Base-by-base conservation (phyloP, 2,888 invertebrate genomes). In the Agrotis puta region DNA sequence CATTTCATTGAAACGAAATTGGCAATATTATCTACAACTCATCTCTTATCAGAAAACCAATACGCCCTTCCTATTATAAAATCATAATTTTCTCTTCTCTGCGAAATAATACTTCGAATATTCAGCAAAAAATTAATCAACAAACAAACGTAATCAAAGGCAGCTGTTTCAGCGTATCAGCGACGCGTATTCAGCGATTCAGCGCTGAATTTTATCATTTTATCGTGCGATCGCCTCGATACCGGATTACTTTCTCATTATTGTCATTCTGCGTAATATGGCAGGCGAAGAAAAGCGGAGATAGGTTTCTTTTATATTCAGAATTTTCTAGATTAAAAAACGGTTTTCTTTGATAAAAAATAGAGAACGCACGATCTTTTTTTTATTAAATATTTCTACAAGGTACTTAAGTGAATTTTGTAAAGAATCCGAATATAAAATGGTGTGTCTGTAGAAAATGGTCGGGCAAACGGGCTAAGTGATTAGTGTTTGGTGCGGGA, bases 131-230 rank as follows among this genome's bases (percentile, higher is more conserved):
- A 59, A 64, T 77, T 74, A 66, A 82, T 82, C 70, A 77, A 64
- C 43, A 66, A 64, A 59, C 79, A 78, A 68, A 68, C 48, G 33
- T 66, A 82, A 82, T 79, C 77, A 79, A 73, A 74, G 50, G 68
- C 77, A 62, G 68, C 70, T 71, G 72, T 65, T 65, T 64, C 64
- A 72, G 71, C 78, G 64, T 45, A 67, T 64, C 51, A 63, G 61
- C 61, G 67, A 65, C 56, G 71, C 78, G 64, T 45, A 67, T 64
- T 56, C 56, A 65, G 64, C 64, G 64, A 43, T 71, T 71, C 64
- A 66, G 72, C 57, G 65, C 66, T 70, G 70, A 78, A 78, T 71
- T 69, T 72, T 74, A 81, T 78, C 71, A 78, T 75, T 69, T 78
- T 70, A 79, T 73, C 76, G 53, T 20, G 39, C 70, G 45, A 75